phyloP scores from a whole-genome alignment of 2,797 vertebrate species.

The Apodemus agrarius region DNA sequence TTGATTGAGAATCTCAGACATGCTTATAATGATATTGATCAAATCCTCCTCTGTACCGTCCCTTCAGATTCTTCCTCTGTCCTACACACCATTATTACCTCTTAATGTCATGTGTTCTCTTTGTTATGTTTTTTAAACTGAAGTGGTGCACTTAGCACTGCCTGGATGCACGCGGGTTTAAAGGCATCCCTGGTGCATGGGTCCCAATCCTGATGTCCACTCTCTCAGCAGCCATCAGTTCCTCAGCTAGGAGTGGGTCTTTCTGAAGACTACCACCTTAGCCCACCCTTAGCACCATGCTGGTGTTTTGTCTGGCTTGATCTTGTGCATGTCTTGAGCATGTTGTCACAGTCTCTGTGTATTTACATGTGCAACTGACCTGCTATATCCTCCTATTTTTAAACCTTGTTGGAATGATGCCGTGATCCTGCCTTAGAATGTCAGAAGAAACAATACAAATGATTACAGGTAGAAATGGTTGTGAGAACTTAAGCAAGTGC shows the following conservation, averaged over 20 bases:
- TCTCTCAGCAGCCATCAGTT: background rate
- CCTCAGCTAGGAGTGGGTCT: background rate
- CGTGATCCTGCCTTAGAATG: background rate
- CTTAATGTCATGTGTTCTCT: background rate
- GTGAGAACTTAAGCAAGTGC: background rate
- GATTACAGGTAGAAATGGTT: background rate
- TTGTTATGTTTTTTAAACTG: background rate
- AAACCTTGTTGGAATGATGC: background rate
- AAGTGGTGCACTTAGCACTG: background rate
- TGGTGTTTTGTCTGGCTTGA: background rate
- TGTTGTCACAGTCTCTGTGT: background rate
- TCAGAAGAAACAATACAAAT: background rate
- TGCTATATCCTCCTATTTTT: background rate
- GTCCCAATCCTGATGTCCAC: background rate
- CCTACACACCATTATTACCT: background rate
- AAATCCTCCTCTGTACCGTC: background rate
- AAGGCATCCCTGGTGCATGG: too few relatives aligned
- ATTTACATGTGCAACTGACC: background rate
- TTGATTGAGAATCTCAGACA: background rate
- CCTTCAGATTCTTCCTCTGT: background rate
- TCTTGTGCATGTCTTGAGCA: background rate
- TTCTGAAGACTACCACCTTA: background rate
- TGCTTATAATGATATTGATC: background rate
- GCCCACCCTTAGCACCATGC: background rate
- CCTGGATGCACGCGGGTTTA: too few relatives aligned